Base-by-base conservation (phyloP, 2,113 vertebrate species). In the Ophiodon elongatus region DNA sequence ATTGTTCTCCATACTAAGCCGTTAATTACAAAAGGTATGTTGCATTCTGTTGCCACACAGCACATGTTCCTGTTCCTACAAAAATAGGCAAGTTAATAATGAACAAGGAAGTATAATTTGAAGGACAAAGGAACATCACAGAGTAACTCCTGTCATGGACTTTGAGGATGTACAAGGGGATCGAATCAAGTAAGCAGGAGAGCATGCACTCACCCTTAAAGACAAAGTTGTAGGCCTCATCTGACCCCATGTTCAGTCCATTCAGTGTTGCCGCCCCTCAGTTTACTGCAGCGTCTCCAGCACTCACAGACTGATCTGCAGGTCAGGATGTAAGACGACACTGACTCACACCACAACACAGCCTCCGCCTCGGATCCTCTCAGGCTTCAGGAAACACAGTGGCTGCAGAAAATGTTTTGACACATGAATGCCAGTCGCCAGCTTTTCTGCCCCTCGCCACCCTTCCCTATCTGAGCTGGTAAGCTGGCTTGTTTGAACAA, bases 211-310 rank as follows among this genome's bases (percentile, higher is more conserved):
- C 90, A 98, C 98, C 98, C 94, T 99, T 99, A 90, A 99, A 99
- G 88, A 99, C 98, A 81, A 98, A 99, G 94, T 98, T 99, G 88
- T 98, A 99, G 77, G 97, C 96, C 67, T 98, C 97, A 29, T 95
- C 94, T 39, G 90, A 93, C 85, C 96, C 95, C 98, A 99, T 97
- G 82, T 81, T 89, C 45, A 72, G 82, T 81, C 80, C 90, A 91
- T 89, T 73, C 91, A 89, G 43, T 33, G 83, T 69, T 76, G 84
- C 70, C 35, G 4, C 59, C 41, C 64, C 82, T 62, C 76, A 35
- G 41, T 65, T 74, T 27, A 11, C 80, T 72, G 74, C 25, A 17
- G 82, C 25, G 47, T 85, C 76, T 75, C 45, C 50, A 57, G 73
- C 69, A 60, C 79, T 85, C 73, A 69, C 60, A 56, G 79, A 63